phyloP scores from a whole-genome alignment of 2,113 vertebrate genomes.

The Chitala chitala region DNA sequence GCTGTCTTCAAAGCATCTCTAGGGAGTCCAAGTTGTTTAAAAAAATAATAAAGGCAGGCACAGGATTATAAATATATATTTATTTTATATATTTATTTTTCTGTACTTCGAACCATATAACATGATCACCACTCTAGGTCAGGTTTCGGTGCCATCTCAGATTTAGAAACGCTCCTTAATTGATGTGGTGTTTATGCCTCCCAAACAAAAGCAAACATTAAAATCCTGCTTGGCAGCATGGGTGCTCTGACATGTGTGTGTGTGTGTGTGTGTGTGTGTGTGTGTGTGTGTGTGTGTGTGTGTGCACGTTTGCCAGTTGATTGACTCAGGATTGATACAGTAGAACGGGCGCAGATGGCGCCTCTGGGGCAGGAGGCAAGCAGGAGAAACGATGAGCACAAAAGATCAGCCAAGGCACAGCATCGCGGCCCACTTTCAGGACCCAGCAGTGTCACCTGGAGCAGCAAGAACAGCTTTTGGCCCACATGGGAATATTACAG shows the following conservation, averaged over 20 bases:
- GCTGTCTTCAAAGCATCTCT: no score
- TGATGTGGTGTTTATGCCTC: background rate
- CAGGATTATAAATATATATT: no score
- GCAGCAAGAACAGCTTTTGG: no score
- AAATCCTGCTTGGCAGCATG: background rate
- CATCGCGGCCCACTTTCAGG: constrained; percentile 6
- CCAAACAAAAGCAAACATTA: constrained; percentile 5
- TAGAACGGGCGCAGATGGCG: constrained; percentile 13
- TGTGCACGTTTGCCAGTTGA: background rate
- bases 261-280: background rate
- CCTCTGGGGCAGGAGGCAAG: background rate
- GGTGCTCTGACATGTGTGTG: background rate
- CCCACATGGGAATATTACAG: no score
- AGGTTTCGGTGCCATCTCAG: background rate
- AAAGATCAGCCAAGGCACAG: background rate
- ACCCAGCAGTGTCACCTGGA: background rate
- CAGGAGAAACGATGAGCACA: background rate
- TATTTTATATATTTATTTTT: no score
- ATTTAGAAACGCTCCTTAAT: background rate
- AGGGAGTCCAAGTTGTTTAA: no score
- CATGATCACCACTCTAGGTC: no score
- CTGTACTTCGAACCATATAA: no score
- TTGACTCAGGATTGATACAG: background rate
- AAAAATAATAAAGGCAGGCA: no score
- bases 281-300: background rate